Conservation (phyloP, 2,113 vertebrate species). For the Rattus rattus region DNA sequence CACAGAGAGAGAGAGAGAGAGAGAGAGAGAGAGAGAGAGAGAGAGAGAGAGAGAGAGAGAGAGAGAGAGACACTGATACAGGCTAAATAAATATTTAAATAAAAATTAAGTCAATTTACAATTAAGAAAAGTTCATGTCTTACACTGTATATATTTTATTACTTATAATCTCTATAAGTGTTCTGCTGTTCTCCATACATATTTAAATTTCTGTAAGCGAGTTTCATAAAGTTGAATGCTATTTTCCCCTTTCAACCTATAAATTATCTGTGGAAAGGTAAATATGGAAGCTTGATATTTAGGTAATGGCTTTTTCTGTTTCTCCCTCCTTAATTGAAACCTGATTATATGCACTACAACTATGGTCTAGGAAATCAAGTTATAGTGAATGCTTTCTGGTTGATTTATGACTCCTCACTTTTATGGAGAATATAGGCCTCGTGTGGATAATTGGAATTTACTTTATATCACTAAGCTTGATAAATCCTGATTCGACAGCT, state of each 20-base stretch:
- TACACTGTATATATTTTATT: background rate
- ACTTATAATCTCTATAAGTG: background rate
- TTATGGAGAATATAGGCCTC: constrained; percentile 50
- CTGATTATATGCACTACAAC: background rate
- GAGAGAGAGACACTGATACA: too few relatives aligned
- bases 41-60: too few relatives aligned
- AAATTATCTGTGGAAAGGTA: background rate
- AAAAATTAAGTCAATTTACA: background rate
- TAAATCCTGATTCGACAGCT: constrained; percentile 50
- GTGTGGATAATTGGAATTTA: constrained; percentile 46
- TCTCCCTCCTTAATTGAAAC: background rate
- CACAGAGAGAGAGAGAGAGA: background rate
- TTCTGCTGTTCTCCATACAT: background rate
- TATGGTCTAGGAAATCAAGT: background rate
- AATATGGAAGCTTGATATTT: background rate
- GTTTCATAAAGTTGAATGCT: constrained; percentile 38
- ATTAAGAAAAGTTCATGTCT: background rate
- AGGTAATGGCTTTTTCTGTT: background rate
- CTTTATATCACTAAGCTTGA: constrained; percentile 64
- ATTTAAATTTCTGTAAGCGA: background rate
- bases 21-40: background rate
- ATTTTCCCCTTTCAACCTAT: background rate
- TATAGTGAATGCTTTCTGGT: constrained; percentile 48
- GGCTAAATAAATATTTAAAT: background rate
- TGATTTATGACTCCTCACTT: constrained; percentile 36